phyloP scores from a whole-genome alignment of 2,113 vertebrate genomes.

The Seriola quinqueradiata region DNA sequence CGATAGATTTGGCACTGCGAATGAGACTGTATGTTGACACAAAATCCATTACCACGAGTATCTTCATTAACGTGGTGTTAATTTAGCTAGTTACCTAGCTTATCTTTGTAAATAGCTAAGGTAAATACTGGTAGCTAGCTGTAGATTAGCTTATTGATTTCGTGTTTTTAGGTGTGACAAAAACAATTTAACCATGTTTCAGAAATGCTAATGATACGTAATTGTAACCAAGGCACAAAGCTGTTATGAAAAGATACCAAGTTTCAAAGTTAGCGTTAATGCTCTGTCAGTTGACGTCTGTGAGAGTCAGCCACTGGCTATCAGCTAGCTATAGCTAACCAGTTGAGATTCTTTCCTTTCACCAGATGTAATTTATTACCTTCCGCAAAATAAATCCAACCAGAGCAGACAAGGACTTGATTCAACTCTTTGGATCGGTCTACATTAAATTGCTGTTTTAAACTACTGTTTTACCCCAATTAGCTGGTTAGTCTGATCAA shows the following conservation, averaged over 20 bases:
- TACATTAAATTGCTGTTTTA: not conserved
- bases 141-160: conserved; percentile 8
- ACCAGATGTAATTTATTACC: no score
- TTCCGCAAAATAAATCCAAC: rapidly evolving
- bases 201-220: no score
- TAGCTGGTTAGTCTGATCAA: not conserved
- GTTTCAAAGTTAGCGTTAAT: not conserved
- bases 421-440: not conserved
- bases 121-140: conserved; percentile 23
- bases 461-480: not conserved
- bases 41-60: not conserved
- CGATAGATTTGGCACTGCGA: conserved; percentile 14
- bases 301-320: not conserved
- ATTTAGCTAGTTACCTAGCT: not conserved
- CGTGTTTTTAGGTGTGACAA: not conserved
- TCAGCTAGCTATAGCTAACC: conserved; percentile 36
- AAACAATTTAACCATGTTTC: not conserved
- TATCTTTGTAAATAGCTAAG: conserved; percentile 48
- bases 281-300: not conserved
- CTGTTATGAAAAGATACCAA: not conserved
- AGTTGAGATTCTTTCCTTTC: not conserved
- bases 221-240: not conserved
- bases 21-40: conserved; percentile 54
- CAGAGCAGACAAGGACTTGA: not conserved
- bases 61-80: not conserved